These are phyloP conservation scores for Vidua chalybeata DNA, from an alignment of 2,113 vertebrate species.

Conservation along the genomic window DNA sequence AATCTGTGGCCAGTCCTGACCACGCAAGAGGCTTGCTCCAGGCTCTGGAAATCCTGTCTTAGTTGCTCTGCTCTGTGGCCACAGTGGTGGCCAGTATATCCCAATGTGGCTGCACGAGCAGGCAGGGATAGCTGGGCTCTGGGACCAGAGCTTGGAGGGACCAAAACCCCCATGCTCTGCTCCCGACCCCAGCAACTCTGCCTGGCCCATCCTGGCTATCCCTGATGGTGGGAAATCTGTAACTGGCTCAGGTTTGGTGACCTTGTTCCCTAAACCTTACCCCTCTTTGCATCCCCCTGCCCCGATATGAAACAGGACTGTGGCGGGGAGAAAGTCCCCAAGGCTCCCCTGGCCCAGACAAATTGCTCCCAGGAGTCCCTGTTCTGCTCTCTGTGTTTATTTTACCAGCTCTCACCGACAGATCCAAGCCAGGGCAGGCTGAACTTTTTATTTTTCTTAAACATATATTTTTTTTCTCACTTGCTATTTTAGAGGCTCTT, in stretches of 20 bases:
- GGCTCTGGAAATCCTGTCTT: neutral
- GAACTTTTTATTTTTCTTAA: conserved; percentile 15
- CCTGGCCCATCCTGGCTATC: neutral
- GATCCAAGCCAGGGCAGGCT: neutral
- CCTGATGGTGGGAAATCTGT: neutral
- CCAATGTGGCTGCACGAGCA: fast-evolving
- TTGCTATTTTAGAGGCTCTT: conserved; percentile 53
- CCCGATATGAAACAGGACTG: neutral
- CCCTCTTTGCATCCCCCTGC: neutral
- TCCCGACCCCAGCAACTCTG: neutral
- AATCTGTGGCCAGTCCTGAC: neutral
- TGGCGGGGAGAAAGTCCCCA: neutral
- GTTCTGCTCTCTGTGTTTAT: conserved; percentile 37
- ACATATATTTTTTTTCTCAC: neutral
- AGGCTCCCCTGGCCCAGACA: neutral
- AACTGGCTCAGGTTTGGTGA: neutral
- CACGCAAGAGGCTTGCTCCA: fast-evolving
- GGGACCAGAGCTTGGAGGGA: neutral
- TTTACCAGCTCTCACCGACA: conserved; percentile 38
- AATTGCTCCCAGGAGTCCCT: conserved; percentile 1
- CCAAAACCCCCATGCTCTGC: neutral
- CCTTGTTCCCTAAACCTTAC: neutral
- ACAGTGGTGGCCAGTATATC: fast-evolving
- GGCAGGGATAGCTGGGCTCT: neutral
- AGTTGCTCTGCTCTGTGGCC: fast-evolving